phyloP scores from a whole-genome alignment of 2,113 vertebrate genomes.

The Oreotrochilus melanogaster region DNA sequence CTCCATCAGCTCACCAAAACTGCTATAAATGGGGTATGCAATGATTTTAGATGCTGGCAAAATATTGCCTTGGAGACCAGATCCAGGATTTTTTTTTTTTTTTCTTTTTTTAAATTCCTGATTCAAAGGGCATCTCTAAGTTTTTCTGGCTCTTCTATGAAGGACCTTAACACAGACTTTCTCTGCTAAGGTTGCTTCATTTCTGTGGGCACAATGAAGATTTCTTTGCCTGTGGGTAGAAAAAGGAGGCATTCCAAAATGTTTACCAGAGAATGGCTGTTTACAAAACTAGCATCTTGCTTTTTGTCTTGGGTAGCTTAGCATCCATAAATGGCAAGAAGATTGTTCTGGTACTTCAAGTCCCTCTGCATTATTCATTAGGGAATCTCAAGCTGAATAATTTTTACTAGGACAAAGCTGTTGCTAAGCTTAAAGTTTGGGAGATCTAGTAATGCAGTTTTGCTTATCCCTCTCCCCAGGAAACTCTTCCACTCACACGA shows the following conservation, averaged over 20 bases:
- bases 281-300: constrained; percentile 79
- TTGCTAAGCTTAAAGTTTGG: constrained; percentile 91
- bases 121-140: constrained; percentile 29
- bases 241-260: constrained; percentile 58
- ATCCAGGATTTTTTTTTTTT: neutral
- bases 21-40: neutral
- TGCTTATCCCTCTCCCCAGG: constrained; percentile 81
- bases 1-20: neutral
- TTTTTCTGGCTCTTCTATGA: constrained; percentile 6
- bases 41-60: neutral
- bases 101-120: neutral
- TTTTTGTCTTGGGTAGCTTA: constrained; percentile 81
- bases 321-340: constrained; percentile 79
- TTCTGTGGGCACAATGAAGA: constrained; percentile 51
- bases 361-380: constrained; percentile 84
- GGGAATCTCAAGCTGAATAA: constrained; percentile 78
- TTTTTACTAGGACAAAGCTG: constrained; percentile 89
- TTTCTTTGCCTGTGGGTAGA: constrained; percentile 43
- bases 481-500: constrained; percentile 78
- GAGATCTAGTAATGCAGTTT: constrained; percentile 86
- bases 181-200: constrained; percentile 43
- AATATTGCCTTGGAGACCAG: neutral
- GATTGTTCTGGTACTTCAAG: constrained; percentile 77
- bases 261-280: constrained; percentile 75
- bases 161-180: constrained; percentile 21